Evolutionary conservation across 1,140 invertebrate genomes (phyloP).

Genomic region (Drosophila leontia): DNA sequence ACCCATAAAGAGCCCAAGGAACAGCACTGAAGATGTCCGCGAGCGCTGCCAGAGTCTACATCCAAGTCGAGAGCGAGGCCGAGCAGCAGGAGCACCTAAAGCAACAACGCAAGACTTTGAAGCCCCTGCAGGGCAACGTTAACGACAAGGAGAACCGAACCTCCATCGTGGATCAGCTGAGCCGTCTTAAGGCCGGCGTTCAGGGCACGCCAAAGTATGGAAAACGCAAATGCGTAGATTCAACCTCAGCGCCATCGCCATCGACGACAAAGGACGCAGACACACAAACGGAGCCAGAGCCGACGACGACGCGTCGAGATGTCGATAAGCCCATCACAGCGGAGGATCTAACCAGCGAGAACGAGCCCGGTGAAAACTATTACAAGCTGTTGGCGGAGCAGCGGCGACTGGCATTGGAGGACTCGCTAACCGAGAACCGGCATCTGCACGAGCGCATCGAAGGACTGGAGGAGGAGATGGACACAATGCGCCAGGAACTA

Average conservation of each 20-base stretch:
- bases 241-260: constrained; percentile 14
- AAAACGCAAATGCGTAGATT: constrained; percentile 78
- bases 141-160: constrained; percentile 88
- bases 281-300: constrained; percentile 63
- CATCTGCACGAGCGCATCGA: constrained; percentile 85
- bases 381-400: constrained; percentile 88
- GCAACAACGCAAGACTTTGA: constrained; percentile 86
- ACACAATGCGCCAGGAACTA: constrained; percentile 87
- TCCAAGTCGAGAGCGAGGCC: constrained; percentile 85
- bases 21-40: constrained; percentile 70
- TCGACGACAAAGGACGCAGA: constrained; percentile 55
- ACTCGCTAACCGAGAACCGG: constrained; percentile 87
- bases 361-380: constrained; percentile 87
- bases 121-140: constrained; percentile 87
- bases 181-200: constrained; percentile 76
- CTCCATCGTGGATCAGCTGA: constrained; percentile 81
- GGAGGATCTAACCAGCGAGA: constrained; percentile 86
- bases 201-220: constrained; percentile 72
- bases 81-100: constrained; percentile 86
- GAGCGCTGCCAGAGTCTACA: constrained; percentile 83
- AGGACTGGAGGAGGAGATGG: constrained; percentile 87
- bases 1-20: constrained; percentile 31
- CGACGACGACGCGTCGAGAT: background rate
- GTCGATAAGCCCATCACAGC: constrained; percentile 73
- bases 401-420: constrained; percentile 86